Evolutionary conservation across 92 coral and sea anemone species (phyloP).

Genomic region (Phenganax stokvisi): DNA sequence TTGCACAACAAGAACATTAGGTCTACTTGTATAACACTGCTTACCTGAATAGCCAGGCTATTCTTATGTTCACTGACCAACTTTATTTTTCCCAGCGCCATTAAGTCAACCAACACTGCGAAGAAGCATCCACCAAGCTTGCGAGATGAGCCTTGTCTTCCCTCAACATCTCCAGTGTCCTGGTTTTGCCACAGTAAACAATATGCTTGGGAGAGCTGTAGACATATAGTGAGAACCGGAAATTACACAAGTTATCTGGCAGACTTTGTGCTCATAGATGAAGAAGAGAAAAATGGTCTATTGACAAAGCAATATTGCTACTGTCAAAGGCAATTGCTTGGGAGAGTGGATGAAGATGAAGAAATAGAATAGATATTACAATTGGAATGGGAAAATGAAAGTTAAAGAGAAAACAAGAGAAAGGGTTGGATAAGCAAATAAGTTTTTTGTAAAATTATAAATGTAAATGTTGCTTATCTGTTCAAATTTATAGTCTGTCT

Average conservation of each 20-base stretch:
- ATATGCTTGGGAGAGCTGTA: constrained; percentile 61
- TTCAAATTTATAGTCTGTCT: too few species aligned
- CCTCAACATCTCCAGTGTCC: constrained; percentile 57
- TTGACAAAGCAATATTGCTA: too few species aligned
- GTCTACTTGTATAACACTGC: background rate
- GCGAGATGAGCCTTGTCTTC: constrained; percentile 50
- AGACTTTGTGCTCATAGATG: too few species aligned
- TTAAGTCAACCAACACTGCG: constrained; percentile 54
- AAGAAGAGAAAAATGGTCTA: too few species aligned
- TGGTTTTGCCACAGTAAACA: constrained; percentile 82
- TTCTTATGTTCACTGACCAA: constrained; percentile 49
- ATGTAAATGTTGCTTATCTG: too few species aligned
- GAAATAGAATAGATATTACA: background rate
- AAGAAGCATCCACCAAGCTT: constrained; percentile 55
- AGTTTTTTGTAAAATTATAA: too few species aligned
- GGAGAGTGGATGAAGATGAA: too few species aligned
- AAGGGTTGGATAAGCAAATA: background rate
- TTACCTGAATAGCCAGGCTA: constrained; percentile 42
- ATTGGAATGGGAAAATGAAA: background rate
- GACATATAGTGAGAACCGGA: background rate
- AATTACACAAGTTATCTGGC: background rate
- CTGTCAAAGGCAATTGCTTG: too few species aligned
- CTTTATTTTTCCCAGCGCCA: constrained; percentile 53
- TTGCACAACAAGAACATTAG: constrained; percentile 19
- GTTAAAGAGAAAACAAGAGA: background rate